Conservation (phyloP, 1,140 invertebrate species). For the Zaprionus ghesquierei region DNA sequence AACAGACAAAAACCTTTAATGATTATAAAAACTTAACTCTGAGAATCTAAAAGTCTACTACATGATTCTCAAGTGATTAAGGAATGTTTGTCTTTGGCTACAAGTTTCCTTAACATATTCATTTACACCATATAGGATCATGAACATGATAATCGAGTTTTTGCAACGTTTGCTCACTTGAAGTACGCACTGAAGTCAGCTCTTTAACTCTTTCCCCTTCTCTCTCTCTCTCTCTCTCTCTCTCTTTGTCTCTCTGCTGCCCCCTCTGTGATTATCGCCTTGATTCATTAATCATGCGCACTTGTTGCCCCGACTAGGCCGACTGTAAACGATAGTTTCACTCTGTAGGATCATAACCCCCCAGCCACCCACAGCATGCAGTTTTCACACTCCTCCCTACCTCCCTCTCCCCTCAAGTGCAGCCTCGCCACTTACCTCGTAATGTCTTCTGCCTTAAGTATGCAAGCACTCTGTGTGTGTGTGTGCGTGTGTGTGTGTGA, state of each 20-base stretch:
- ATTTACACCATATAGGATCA: not conserved
- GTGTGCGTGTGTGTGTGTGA: not conserved
- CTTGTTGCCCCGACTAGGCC: conserved; percentile 9
- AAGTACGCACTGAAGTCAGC: not conserved
- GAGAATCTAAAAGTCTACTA: not conserved
- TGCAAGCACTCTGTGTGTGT: not conserved
- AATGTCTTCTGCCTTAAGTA: conserved; percentile 11
- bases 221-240: not conserved
- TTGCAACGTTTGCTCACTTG: not conserved
- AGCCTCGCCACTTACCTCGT: not conserved
- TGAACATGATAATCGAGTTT: not conserved
- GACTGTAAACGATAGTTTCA: conserved; percentile 19
- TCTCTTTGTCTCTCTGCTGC: not conserved
- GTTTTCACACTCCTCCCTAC: not conserved
- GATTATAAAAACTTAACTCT: no score
- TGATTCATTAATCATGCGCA: conserved; percentile 41
- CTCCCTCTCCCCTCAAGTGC: not conserved
- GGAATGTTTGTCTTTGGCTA: not conserved
- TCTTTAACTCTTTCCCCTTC: not conserved
- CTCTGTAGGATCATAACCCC: conserved; percentile 7
- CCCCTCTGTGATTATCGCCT: not conserved
- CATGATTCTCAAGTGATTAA: not conserved
- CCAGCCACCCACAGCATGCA: not conserved
- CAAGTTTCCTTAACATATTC: not conserved
- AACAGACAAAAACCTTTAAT: no score